phyloP scores from a whole-genome alignment of 2,888 invertebrate species.

The Himalopsyche tibetana region DNA sequence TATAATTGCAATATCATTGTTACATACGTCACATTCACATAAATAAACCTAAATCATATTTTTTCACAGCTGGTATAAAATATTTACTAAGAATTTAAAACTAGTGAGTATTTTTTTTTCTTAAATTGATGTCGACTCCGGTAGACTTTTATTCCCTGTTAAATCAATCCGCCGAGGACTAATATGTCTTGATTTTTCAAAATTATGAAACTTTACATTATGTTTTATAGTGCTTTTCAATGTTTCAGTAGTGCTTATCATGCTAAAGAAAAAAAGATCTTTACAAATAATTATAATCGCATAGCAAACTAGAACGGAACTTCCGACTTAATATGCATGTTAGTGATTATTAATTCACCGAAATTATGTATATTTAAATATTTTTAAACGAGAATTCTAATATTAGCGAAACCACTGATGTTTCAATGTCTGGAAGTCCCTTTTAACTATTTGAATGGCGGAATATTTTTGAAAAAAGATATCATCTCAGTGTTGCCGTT shows the following conservation, averaged over 20 bases:
- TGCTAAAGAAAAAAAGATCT: neutral
- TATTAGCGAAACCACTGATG: neutral
- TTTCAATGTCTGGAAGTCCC: neutral
- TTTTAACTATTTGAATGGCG: neutral
- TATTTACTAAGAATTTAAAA: too few relatives aligned
- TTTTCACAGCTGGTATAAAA: too few relatives aligned
- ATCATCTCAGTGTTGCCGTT: too few relatives aligned
- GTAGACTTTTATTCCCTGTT: too few relatives aligned
- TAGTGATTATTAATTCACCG: neutral
- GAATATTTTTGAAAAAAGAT: too few relatives aligned
- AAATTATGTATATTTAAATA: neutral
- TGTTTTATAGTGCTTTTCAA: constrained; percentile 8
- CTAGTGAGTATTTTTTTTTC: too few relatives aligned
- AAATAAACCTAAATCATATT: too few relatives aligned
- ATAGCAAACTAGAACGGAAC: neutral
- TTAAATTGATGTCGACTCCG: too few relatives aligned
- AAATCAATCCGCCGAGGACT: too few relatives aligned
- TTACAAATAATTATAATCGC: neutral
- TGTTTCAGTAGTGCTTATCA: constrained; percentile 31
- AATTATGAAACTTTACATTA: neutral
- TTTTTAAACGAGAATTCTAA: neutral
- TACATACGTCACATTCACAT: too few relatives aligned
- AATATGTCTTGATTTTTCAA: neutral
- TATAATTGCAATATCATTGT: too few relatives aligned
- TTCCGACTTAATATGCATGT: neutral